Evolutionary conservation across 2,113 vertebrate species (phyloP).

Genomic region (Sceloporus undulatus): DNA sequence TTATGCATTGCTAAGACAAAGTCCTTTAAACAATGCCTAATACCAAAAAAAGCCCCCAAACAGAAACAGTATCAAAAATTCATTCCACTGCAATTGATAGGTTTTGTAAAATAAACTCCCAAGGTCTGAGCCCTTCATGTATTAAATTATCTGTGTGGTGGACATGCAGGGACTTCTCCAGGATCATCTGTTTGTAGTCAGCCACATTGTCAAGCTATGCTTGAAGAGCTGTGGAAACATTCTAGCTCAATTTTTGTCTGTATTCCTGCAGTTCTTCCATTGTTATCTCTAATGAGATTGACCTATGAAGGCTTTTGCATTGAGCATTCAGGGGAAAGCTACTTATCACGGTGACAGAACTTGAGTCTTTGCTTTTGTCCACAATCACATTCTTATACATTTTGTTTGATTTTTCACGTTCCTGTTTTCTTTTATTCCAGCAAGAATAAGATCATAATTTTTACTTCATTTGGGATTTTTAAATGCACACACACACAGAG

Average conservation of each 20-base stretch:
- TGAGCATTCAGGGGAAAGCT: conserved; percentile 56
- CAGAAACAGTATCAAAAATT: no score
- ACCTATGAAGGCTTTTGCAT: conserved; percentile 33
- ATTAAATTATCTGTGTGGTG: no score
- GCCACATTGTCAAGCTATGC: background rate
- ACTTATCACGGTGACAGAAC: conserved; percentile 62
- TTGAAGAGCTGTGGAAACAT: conserved; percentile 18
- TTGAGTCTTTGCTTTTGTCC: conserved; percentile 52
- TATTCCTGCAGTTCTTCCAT: conserved; percentile 48
- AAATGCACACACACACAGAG: conserved; percentile 16
- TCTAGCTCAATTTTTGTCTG: conserved; percentile 25
- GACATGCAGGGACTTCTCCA: no score
- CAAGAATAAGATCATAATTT: conserved; percentile 21
- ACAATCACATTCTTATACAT: conserved; percentile 13
- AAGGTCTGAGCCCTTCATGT: no score
- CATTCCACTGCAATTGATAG: no score
- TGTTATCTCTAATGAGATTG: conserved; percentile 70
- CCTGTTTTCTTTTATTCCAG: conserved; percentile 52
- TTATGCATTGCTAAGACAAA: no score
- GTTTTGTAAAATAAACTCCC: no score
- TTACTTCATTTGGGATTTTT: conserved; percentile 28
- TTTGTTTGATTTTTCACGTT: conserved; percentile 47
- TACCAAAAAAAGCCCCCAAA: no score
- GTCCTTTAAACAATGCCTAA: no score
- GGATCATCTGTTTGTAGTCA: no score